Evolutionary conservation across 2,888 invertebrate species (phyloP), one percentile per base, ranked within the genome.

Genomic region (Carcina quercana): DNA sequence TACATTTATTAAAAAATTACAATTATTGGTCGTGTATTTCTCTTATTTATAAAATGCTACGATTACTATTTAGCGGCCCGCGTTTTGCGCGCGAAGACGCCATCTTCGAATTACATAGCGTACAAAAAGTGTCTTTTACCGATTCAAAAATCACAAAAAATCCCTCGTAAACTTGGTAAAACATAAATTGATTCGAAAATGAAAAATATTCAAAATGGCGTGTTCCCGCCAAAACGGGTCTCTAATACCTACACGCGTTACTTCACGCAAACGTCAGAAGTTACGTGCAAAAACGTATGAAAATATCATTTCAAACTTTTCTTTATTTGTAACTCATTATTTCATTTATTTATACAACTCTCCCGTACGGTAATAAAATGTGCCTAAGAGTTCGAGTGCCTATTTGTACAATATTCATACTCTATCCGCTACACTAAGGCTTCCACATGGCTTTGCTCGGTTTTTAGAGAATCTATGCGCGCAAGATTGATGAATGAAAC

Each of bases 241-340:
- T 40, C 46, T 50, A 53, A 53, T 55, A 59, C 59, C 68, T 67
- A 70, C 63, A 56, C 55, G 65, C 68, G 54, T 49, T 44, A 52
- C 56, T 49, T 56, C 53, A 51, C 52, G 45, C 50, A 58, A 63
- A 52, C 61, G 65, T 62, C 60, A 60, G 53, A 57, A 53, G 53
- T 74, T 67, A 73, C 70, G 82, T 83, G 83, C 83, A 83, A 82
- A 82, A 82, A 79, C 72, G 82, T 83, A 83, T 75, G 80, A 83
- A 83, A 83, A 83, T 82, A 82, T 79, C 53, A 66, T 64, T 53
- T 69, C 58, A 62, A 62, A 72, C 69, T 61, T 76, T 80, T 80
- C 76, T 69, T 75, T 71, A 71, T 73, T 70, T n/a, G n/a, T n/a
- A n/a, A n/a, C n/a, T n/a, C n/a, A n/a, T n/a, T 63, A 57, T 74